Evolutionary conservation across 53 echinoderm and acorn worm species (phyloP).

Genomic region (Holothuria scabra): DNA sequence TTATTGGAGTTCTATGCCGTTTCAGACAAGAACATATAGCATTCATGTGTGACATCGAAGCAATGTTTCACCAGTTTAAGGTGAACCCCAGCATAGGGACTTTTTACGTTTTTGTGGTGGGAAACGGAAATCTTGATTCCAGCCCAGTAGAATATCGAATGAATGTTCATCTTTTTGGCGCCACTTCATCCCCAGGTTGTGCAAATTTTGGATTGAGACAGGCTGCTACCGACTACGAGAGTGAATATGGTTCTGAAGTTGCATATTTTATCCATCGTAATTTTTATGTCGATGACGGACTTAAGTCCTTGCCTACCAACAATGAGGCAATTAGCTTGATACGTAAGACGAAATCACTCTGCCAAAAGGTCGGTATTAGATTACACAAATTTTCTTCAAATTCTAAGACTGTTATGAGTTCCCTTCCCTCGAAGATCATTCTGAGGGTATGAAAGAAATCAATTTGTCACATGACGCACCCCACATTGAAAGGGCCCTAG

Average conservation of each 20-base stretch:
- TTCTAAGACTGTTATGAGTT: conserved; percentile 46
- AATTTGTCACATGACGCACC: conserved; percentile 16
- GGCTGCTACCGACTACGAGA: conserved; percentile 20
- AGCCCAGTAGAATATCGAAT: too few species aligned
- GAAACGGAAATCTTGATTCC: not conserved
- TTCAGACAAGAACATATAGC: too few species aligned
- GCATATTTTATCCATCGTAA: conserved; percentile 65
- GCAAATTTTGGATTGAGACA: conserved; percentile 58
- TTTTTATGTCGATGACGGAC: conserved; percentile 66
- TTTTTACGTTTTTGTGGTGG: too few species aligned
- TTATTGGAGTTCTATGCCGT: conserved; percentile 29
- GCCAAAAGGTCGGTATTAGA: conserved; percentile 54
- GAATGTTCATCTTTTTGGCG: conserved; percentile 61
- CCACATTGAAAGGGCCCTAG: conserved; percentile 59
- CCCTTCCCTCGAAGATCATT: conserved; percentile 51
- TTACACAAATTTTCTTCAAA: conserved; percentile 67
- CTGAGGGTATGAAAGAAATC: conserved; percentile 50
- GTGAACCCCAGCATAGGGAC: conserved; percentile 2
- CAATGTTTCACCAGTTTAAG: too few species aligned
- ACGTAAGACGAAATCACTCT: conserved; percentile 13
- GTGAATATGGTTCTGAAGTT: conserved; percentile 25
- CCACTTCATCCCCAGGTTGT: conserved; percentile 60
- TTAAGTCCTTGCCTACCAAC: conserved; percentile 53
- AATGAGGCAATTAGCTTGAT: conserved; percentile 61
- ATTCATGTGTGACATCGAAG: conserved; percentile 44